phyloP scores from a whole-genome alignment of 2,113 vertebrate genomes.

The Synodontis membranacea region DNA sequence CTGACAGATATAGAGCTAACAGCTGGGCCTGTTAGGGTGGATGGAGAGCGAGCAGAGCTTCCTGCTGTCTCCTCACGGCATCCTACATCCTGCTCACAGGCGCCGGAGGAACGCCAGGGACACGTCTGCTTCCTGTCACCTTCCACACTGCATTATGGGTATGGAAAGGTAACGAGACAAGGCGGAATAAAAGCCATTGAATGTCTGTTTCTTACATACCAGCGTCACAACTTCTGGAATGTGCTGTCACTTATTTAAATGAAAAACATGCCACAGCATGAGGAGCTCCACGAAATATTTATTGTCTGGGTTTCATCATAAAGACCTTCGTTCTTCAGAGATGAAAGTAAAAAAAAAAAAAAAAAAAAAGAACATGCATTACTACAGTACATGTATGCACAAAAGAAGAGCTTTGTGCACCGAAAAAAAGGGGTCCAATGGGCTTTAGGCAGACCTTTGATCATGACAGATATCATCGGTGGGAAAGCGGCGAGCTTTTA shows the following conservation, averaged over 20 bases:
- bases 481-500: conserved; percentile 47
- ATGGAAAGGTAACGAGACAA: conserved; percentile 26
- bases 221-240: neutral
- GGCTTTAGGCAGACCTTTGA: conserved; percentile 44
- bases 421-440: conserved; percentile 42
- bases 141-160: conserved; percentile 27
- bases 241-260: neutral
- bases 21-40: conserved; percentile 46
- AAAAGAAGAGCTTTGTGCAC: conserved; percentile 36
- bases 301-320: neutral
- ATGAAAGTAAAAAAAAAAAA: conserved; percentile 35
- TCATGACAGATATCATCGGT: conserved; percentile 44
- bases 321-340: conserved; percentile 2
- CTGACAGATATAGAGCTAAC: conserved; percentile 57
- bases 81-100: conserved; percentile 45
- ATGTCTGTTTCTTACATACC: neutral
- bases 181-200: neutral
- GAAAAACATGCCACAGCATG: neutral
- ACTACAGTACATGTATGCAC: conserved; percentile 19
- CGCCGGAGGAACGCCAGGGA: conserved; percentile 27
- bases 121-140: conserved; percentile 59
- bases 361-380: no score
- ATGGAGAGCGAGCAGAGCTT: conserved; percentile 44
- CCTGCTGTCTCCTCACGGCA: conserved; percentile 47
- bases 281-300: neutral